Evolutionary conservation across 2,797 vertebrate species (phyloP).

Genomic region (Pipistrellus kuhlii): DNA sequence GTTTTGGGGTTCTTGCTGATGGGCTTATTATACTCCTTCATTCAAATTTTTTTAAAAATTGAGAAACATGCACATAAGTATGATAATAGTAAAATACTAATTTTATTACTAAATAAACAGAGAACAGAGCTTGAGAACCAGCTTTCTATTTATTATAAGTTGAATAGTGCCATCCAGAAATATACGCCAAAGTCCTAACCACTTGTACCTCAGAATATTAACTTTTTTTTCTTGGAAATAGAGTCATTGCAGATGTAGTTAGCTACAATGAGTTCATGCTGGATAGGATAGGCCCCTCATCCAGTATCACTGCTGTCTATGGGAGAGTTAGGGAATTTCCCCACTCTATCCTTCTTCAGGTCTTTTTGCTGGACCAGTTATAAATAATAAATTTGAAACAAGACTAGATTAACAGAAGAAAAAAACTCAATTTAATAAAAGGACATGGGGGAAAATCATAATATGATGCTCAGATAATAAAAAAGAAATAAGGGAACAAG

Average conservation of each 20-base stretch:
- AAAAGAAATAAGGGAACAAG: background rate
- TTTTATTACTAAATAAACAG: background rate
- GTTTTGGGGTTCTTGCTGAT: background rate
- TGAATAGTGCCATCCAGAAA: background rate
- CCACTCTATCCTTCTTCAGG: background rate
- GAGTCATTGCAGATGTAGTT: background rate
- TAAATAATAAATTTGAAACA: background rate
- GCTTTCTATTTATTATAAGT: background rate
- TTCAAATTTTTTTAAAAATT: background rate
- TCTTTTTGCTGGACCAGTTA: background rate
- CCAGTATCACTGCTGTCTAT: background rate
- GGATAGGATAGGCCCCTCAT: background rate
- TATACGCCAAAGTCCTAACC: background rate
- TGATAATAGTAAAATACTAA: background rate
- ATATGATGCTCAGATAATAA: background rate
- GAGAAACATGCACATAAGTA: background rate
- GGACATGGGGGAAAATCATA: background rate
- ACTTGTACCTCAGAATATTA: background rate
- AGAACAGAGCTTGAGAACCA: background rate
- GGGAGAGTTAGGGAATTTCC: background rate
- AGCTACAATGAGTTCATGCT: background rate
- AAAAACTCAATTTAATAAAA: background rate
- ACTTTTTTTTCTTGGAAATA: background rate
- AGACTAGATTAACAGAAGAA: background rate
- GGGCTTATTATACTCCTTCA: background rate